phyloP scores from a whole-genome alignment of 1,140 invertebrate genomes.

The Drosophila melanica region DNA sequence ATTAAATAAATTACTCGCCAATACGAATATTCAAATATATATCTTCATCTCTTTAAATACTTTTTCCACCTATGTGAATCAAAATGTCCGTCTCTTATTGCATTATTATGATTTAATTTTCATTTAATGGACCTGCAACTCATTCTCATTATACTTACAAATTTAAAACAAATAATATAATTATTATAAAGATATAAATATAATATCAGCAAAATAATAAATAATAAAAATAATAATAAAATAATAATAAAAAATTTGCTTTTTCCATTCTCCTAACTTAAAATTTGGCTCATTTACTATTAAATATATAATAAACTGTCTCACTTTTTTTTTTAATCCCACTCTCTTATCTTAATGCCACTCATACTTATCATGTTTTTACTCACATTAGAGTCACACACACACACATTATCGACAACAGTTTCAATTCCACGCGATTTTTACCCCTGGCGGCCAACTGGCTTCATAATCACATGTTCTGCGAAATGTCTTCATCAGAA shows the following conservation, averaged over 20 bases:
- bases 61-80: too few relatives aligned
- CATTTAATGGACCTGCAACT: too few relatives aligned
- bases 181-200: too few relatives aligned
- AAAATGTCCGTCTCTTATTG: too few relatives aligned
- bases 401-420: slow-evolving; percentile 4
- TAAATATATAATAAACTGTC: background rate
- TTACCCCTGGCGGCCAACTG: slow-evolving; percentile 6
- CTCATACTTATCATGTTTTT: slow-evolving; percentile 33
- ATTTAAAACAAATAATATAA: too few relatives aligned
- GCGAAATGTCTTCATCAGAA: slow-evolving; percentile 57
- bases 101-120: too few relatives aligned
- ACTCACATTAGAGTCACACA: slow-evolving; percentile 8
- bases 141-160: too few relatives aligned
- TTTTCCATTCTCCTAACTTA: background rate
- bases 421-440: slow-evolving; percentile 38
- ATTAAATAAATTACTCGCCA: too few relatives aligned
- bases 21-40: too few relatives aligned
- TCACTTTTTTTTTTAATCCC: slow-evolving; percentile 34
- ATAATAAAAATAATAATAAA: too few relatives aligned
- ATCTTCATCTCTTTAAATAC: too few relatives aligned
- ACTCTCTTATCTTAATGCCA: background rate
- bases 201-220: too few relatives aligned
- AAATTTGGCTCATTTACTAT: slow-evolving; percentile 29
- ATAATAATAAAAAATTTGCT: background rate
- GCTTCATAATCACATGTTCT: slow-evolving; percentile 38